Evolutionary conservation across 1,140 invertebrate species (phyloP).

Genomic region (Ruditapes philippinarum): DNA sequence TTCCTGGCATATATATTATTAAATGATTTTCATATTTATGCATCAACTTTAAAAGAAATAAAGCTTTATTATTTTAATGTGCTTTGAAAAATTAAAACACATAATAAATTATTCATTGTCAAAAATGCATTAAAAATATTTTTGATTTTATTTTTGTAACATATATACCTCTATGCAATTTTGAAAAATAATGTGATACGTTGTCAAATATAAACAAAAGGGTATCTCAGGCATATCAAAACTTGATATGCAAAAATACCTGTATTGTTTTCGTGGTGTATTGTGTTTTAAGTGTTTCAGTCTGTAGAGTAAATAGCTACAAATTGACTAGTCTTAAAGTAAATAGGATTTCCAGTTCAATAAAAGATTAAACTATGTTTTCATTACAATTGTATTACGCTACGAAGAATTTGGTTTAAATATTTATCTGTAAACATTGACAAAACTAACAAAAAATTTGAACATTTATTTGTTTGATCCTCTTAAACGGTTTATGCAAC

Average conservation of each 20-base stretch:
- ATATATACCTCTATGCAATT: background rate
- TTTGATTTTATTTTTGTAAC: too few relatives aligned
- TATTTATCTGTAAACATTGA: constrained; percentile 11
- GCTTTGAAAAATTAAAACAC: too few relatives aligned
- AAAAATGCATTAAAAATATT: too few relatives aligned
- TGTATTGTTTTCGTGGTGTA: constrained; percentile 18
- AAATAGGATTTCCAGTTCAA: constrained; percentile 45
- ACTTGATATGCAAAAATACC: constrained; percentile 29
- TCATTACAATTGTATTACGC: constrained; percentile 20
- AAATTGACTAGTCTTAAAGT: constrained; percentile 40
- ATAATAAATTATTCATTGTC: too few relatives aligned
- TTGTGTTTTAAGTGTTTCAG: constrained; percentile 41
- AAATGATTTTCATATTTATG: too few relatives aligned
- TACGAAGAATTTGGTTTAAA: constrained; percentile 24
- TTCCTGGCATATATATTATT: too few relatives aligned
- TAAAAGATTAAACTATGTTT: constrained; percentile 40
- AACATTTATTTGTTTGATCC: background rate
- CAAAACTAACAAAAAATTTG: background rate
- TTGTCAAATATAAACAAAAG: constrained; percentile 25
- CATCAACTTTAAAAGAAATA: too few relatives aligned
- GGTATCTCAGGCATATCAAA: constrained; percentile 1
- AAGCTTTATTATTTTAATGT: too few relatives aligned
- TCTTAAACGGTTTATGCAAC: background rate
- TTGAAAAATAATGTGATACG: background rate
- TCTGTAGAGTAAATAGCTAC: background rate